Percentiles rank a stretch among this genome's conserved stretches.
Conservation (phyloP, 2,113 vertebrate species). For the Pterocles gutturalis region DNA sequence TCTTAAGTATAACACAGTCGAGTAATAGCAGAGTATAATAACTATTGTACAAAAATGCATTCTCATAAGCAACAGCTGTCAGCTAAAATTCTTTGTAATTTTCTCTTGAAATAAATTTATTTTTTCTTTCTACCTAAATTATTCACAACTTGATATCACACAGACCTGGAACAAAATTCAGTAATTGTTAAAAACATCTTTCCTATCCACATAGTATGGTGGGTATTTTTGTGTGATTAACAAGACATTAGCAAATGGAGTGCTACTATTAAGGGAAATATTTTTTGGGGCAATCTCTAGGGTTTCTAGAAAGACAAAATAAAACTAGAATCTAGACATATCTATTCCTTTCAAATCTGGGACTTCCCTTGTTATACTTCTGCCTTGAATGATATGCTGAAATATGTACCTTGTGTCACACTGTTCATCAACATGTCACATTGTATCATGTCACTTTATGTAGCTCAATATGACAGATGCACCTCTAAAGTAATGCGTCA, state of each 20-base stretch:
- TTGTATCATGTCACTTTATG: slow-evolving; percentile 60
- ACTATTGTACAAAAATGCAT: background rate
- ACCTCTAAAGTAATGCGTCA: slow-evolving; percentile 28
- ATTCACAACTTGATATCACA: slow-evolving; percentile 56
- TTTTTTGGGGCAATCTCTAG: background rate
- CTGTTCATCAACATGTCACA: slow-evolving; percentile 50
- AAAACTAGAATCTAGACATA: background rate
- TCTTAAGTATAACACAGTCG: background rate
- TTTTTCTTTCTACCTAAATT: slow-evolving; percentile 43
- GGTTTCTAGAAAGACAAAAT: background rate
- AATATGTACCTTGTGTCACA: slow-evolving; percentile 32
- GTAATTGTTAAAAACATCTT: slow-evolving; percentile 23
- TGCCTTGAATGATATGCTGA: background rate
- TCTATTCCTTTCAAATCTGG: background rate
- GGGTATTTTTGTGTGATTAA: background rate
- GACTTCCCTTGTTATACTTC: slow-evolving; percentile 2
- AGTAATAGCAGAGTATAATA: background rate
- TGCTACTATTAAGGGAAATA: background rate
- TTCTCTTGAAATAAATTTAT: slow-evolving; percentile 53
- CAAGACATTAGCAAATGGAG: background rate
- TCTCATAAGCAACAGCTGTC: background rate
- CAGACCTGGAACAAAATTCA: slow-evolving; percentile 44
- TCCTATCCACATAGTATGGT: background rate
- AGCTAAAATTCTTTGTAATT: slow-evolving; percentile 53
- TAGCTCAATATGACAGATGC: slow-evolving; percentile 51